Percentiles rank a stretch among this genome's conserved stretches.
These are phyloP conservation scores for Thamnophis sirtalis DNA, from an alignment of 2,113 vertebrate species.

Conservation along the genomic window DNA sequence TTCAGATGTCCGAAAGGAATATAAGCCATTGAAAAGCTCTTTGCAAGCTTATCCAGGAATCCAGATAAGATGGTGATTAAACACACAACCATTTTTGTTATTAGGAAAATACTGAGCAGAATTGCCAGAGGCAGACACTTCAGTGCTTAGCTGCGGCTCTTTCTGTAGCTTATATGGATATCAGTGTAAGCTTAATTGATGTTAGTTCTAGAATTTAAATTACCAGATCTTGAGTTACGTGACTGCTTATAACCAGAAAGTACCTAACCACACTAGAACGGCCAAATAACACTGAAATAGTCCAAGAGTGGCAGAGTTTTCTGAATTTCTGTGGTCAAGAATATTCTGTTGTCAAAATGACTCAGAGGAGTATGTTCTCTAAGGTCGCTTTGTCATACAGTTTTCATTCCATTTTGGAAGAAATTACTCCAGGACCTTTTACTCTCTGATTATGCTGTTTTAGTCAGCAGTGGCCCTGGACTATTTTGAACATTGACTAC, in stretches of 20 bases:
- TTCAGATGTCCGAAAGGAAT: neutral
- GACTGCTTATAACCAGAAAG: neutral
- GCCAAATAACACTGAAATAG: neutral
- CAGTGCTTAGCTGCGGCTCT: neutral
- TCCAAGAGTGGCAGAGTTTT: neutral
- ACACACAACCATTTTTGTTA: neutral
- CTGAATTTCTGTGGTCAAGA: neutral
- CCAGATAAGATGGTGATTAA: neutral
- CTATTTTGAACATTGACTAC: neutral
- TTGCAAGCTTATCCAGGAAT: neutral
- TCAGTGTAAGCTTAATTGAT: neutral
- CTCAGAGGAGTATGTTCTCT: neutral
- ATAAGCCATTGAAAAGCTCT: neutral
- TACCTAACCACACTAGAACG: neutral
- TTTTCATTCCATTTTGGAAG: neutral
- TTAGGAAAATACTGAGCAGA: neutral
- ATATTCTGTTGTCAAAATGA: no score
- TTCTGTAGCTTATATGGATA: neutral
- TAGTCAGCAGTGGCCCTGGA: no score
- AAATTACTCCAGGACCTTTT: neutral
- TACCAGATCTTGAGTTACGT: neutral
- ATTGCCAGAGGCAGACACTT: neutral
- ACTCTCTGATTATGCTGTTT: neutral
- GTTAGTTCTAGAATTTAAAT: neutral
- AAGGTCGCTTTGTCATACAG: neutral